A percentile compares a stretch with the other conserved stretches of the same genome.
phyloP scores from a whole-genome alignment of 2,113 vertebrate genomes.

The Pygoscelis adeliae region DNA sequence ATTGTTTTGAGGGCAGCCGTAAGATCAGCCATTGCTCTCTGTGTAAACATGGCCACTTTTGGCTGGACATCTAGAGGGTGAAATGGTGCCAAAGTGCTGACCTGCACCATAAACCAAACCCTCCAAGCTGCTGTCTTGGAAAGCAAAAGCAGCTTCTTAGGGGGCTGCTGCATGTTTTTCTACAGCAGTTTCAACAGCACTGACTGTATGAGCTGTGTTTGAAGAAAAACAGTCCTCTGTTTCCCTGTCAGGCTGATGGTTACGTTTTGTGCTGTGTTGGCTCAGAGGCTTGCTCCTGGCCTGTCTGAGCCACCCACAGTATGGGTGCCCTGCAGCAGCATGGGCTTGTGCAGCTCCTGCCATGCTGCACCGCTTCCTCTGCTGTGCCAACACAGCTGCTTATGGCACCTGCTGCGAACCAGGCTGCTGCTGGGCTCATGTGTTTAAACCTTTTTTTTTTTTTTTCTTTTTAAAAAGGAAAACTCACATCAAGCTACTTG shows the following conservation, averaged over 20 bases:
- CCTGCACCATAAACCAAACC: not conserved
- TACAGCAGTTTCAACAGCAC: not conserved
- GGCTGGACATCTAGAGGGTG: not conserved
- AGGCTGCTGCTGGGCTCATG: not conserved
- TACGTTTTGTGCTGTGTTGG: not conserved
- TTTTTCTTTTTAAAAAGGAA: not conserved
- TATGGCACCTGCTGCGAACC: rapidly evolving
- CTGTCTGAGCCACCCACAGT: not conserved
- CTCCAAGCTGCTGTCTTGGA: not conserved
- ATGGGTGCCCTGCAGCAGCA: not conserved
- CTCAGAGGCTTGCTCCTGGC: not conserved
- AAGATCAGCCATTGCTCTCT: not conserved
- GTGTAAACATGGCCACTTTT: not conserved
- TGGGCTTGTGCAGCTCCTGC: not conserved
- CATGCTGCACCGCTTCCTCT: rapidly evolving
- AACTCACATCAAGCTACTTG: too few relatives aligned
- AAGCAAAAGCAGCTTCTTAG: not conserved
- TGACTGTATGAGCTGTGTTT: not conserved
- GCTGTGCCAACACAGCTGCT: not conserved
- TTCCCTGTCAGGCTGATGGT: not conserved
- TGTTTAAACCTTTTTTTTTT: not conserved
- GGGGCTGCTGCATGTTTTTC: not conserved
- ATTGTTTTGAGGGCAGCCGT: not conserved
- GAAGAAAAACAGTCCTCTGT: not conserved
- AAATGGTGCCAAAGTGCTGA: not conserved